Evolutionary conservation across 1,140 invertebrate genomes (phyloP).

Genomic region (Telenomus remus): DNA sequence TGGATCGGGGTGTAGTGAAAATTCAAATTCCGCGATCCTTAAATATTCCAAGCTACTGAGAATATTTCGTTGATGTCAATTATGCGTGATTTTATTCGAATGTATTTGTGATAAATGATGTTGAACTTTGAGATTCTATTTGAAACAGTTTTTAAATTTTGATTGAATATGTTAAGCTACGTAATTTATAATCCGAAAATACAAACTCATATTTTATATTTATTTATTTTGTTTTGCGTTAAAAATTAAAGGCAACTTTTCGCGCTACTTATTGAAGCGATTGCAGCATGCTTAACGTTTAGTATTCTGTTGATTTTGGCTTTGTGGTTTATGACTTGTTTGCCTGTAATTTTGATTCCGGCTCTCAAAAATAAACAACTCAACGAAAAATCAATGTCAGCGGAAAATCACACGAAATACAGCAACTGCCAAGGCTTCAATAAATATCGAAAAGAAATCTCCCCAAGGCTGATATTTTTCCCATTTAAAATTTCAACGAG

Average conservation of each 20-base stretch:
- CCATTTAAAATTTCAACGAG: background rate
- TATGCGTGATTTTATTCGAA: conserved; percentile 33
- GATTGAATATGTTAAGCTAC: conserved; percentile 35
- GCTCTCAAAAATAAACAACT: conserved; percentile 13
- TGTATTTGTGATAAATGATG: conserved; percentile 49
- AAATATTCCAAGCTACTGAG: conserved; percentile 6
- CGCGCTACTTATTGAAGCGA: conserved; percentile 11
- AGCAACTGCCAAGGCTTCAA: background rate
- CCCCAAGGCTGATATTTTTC: conserved; percentile 2
- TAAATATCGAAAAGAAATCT: conserved; percentile 1
- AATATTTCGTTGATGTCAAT: conserved; percentile 25
- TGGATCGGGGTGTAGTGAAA: background rate
- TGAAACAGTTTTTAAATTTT: conserved; percentile 36
- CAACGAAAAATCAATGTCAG: conserved; percentile 12
- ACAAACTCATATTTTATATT: conserved; percentile 7
- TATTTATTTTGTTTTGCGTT: background rate
- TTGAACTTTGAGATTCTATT: conserved; percentile 50
- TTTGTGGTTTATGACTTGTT: conserved; percentile 12
- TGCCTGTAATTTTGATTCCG: conserved; percentile 4
- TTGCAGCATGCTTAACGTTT: background rate
- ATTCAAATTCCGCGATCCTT: background rate
- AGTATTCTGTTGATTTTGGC: conserved; percentile 26
- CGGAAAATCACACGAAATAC: conserved; percentile 15
- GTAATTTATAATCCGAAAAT: conserved; percentile 22
- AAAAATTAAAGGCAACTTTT: background rate